Evolutionary conservation across 1,140 invertebrate species (phyloP).

Genomic region (Diorhabda elongata): DNA sequence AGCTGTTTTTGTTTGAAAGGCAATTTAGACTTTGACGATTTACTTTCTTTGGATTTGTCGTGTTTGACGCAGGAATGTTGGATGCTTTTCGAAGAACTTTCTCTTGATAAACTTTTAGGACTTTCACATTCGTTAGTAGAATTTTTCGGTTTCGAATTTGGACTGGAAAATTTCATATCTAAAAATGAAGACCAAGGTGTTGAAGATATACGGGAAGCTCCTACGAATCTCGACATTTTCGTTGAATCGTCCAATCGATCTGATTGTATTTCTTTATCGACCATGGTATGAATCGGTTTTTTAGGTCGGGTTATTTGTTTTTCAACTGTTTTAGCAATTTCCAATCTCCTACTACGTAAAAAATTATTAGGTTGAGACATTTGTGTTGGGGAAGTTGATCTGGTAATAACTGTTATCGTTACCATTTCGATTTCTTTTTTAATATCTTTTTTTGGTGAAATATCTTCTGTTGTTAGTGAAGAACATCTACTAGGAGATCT

Average conservation of each 20-base stretch:
- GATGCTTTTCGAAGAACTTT: constrained; percentile 43
- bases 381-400: constrained; percentile 71
- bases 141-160: constrained; percentile 30
- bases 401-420: constrained; percentile 61
- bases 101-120: constrained; percentile 45
- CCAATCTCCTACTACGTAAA: constrained; percentile 61
- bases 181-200: constrained; percentile 64
- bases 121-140: constrained; percentile 32
- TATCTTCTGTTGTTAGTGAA: constrained; percentile 33
- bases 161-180: constrained; percentile 53
- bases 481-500: constrained; percentile 39
- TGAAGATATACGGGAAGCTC: constrained; percentile 52
- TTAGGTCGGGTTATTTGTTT: constrained; percentile 58
- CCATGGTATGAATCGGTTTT: constrained; percentile 46
- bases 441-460: constrained; percentile 12
- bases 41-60: constrained; percentile 27
- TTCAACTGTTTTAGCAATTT: constrained; percentile 65
- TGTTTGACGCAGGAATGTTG: constrained; percentile 33
- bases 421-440: constrained; percentile 46
- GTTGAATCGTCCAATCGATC: constrained; percentile 62
- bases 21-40: constrained; percentile 33
- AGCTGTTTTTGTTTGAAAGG: constrained; percentile 46
- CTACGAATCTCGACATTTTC: constrained; percentile 57
- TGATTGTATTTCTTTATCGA: constrained; percentile 65
- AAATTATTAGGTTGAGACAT: constrained; percentile 53